Conservation (phyloP, 2,797 vertebrate genomes). For the Pipistrellus pipistrellus region DNA sequence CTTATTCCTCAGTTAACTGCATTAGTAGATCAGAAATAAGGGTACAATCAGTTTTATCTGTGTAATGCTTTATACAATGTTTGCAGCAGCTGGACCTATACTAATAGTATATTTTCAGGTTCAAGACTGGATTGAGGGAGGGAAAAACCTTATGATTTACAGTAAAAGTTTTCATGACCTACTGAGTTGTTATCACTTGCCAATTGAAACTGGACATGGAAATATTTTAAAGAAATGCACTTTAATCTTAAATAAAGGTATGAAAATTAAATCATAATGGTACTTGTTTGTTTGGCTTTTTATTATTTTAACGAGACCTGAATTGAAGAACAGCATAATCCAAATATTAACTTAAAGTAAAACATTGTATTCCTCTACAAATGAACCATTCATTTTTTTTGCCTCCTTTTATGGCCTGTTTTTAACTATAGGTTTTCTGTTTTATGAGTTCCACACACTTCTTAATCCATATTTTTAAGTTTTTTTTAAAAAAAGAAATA, state of each 20-base stretch:
- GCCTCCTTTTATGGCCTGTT: neutral
- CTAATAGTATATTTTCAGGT: conserved; percentile 36
- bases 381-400: neutral
- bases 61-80: conserved; percentile 33
- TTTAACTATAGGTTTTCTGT: neutral
- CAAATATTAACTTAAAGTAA: neutral
- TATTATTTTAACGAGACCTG: neutral
- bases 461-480: neutral
- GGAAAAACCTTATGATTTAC: conserved; percentile 13
- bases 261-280: conserved; percentile 54
- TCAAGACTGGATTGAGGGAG: conserved; percentile 23
- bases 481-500: neutral
- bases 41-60: neutral
- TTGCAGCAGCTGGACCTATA: conserved; percentile 30
- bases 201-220: conserved; percentile 58
- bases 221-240: conserved; percentile 76
- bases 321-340: neutral
- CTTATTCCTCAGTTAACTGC: conserved; percentile 3
- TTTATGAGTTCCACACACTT: neutral
- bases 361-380: neutral
- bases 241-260: conserved; percentile 81
- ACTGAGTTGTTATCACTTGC: conserved; percentile 64
- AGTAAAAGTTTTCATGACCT: conserved; percentile 44
- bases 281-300: conserved; percentile 33
- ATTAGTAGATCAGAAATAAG: conserved; percentile 21